Percentiles rank a stretch among this genome's conserved stretches.
Conservation (phyloP, 2,888 invertebrate genomes). For the Tinea trinotella region DNA sequence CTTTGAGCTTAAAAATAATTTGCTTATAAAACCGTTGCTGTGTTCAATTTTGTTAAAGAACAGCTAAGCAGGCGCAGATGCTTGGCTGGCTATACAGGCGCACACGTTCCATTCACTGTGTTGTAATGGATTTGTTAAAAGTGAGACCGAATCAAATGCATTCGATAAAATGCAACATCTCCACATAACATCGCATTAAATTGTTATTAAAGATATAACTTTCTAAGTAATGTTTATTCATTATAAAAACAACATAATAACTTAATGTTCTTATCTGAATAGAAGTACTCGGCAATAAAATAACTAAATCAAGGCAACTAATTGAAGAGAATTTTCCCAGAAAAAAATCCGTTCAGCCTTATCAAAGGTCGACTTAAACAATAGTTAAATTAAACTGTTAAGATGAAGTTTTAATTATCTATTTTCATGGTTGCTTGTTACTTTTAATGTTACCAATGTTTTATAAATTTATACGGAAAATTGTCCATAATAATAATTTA, state of each 20-base stretch:
- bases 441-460: neutral
- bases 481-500: no score
- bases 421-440: slow-evolving; percentile 4
- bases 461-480: neutral
- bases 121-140: no score
- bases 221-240: no score
- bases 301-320: slow-evolving; percentile 16
- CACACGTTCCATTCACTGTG: no score
- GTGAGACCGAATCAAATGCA: no score
- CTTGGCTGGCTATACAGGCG: no score
- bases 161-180: no score
- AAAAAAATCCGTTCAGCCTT: slow-evolving; percentile 33
- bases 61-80: no score
- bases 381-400: slow-evolving; percentile 43
- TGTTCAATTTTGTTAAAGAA: neutral
- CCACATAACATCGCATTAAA: no score
- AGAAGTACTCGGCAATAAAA: slow-evolving; percentile 1
- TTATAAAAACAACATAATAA: no score
- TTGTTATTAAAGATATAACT: no score
- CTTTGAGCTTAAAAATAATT: slow-evolving; percentile 8
- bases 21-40: neutral
- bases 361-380: slow-evolving; percentile 41
- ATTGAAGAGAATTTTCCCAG: slow-evolving; percentile 12
- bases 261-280: neutral
- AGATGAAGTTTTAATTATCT: slow-evolving; percentile 39